These are phyloP conservation scores for Drosophila tristis DNA, from an alignment of 1,140 invertebrate species.

Conservation along the genomic window DNA sequence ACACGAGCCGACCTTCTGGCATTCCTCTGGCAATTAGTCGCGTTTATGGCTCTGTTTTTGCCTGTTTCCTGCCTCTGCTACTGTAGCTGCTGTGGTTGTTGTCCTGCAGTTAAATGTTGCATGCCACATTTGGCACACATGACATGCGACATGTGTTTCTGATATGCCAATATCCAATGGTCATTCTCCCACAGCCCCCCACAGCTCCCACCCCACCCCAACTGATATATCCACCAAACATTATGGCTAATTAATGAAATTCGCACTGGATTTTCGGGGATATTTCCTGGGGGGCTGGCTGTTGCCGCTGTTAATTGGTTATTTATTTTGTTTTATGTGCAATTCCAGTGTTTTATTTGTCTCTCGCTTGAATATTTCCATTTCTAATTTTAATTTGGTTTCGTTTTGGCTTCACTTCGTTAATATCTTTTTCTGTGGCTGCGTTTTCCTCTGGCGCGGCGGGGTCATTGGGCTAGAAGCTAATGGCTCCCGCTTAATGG, in stretches of 20 bases:
- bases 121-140: conserved; percentile 79
- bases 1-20: conserved; percentile 65
- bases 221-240: conserved; percentile 21
- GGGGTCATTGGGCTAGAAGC: conserved; percentile 72
- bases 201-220: background rate
- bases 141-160: conserved; percentile 76
- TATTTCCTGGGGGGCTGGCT: conserved; percentile 10
- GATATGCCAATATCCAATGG: conserved; percentile 70
- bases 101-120: conserved; percentile 76
- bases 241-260: conserved; percentile 80
- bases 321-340: conserved; percentile 75
- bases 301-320: conserved; percentile 60
- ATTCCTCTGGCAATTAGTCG: conserved; percentile 71
- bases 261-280: conserved; percentile 68
- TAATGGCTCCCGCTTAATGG: conserved; percentile 72
- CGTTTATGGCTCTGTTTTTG: conserved; percentile 62
- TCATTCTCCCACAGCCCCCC: conserved; percentile 12
- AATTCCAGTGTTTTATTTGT: conserved; percentile 47
- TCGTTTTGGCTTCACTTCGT: conserved; percentile 24
- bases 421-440: conserved; percentile 19
- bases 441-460: conserved; percentile 32
- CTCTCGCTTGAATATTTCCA: conserved; percentile 46
- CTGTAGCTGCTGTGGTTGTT: conserved; percentile 19
- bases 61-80: conserved; percentile 13
- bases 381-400: conserved; percentile 61